phyloP scores from a whole-genome alignment of 2,888 invertebrate species.

The Drosophila helvetica region DNA sequence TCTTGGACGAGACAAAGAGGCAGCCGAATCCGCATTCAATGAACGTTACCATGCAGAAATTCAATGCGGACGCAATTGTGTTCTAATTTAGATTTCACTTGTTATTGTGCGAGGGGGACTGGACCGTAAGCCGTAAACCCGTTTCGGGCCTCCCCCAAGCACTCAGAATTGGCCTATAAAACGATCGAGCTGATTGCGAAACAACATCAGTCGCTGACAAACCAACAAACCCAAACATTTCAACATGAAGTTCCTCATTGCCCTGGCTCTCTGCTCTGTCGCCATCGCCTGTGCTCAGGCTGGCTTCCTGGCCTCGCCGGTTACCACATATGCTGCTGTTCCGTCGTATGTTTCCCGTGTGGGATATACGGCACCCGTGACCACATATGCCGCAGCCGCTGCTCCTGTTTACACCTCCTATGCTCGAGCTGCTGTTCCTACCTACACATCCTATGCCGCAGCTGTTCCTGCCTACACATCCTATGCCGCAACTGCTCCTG shows the following conservation, averaged over 20 bases:
- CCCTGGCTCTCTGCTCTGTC: slow-evolving; percentile 51
- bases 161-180: background rate
- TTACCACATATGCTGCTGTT: slow-evolving; percentile 47
- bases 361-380: no score
- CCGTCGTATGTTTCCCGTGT: slow-evolving; percentile 8
- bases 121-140: background rate
- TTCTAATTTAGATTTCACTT: background rate
- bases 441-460: slow-evolving; percentile 14
- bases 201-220: background rate
- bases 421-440: slow-evolving; percentile 29
- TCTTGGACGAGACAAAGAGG: background rate
- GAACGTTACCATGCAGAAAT: background rate
- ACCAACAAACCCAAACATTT: background rate
- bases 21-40: background rate
- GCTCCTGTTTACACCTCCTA: no score
- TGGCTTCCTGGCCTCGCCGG: slow-evolving; percentile 49
- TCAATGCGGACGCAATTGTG: background rate
- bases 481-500: slow-evolving; percentile 8
- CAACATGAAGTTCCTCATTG: background rate
- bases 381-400: no score
- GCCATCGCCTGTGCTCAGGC: slow-evolving; percentile 57
- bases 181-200: background rate
- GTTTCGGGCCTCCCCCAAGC: background rate
- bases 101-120: slow-evolving; percentile 10
- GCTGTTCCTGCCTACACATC: slow-evolving; percentile 20